phyloP scores from a whole-genome alignment of 2,797 vertebrate genomes.

The Labroides dimidiatus region DNA sequence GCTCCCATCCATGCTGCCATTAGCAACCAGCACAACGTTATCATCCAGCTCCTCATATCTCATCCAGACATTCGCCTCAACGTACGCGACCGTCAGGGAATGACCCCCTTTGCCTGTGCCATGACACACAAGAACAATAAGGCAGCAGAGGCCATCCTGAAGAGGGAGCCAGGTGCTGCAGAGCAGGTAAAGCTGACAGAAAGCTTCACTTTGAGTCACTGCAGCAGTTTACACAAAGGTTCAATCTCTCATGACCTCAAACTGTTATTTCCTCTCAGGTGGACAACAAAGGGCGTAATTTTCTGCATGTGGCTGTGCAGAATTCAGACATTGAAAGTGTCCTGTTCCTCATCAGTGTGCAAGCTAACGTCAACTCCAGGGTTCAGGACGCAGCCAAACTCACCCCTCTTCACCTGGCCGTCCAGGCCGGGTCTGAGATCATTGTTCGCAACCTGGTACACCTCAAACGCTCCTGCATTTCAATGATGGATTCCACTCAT shows the following conservation, averaged over 20 bases:
- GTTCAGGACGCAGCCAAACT: slow-evolving; percentile 96
- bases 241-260: background rate
- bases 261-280: slow-evolving; percentile 80
- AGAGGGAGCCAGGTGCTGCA: slow-evolving; percentile 94
- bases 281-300: slow-evolving; percentile 98
- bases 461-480: background rate
- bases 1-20: slow-evolving; percentile 96
- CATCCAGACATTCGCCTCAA: slow-evolving; percentile 95
- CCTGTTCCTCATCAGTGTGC: slow-evolving; percentile 97
- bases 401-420: slow-evolving; percentile 95
- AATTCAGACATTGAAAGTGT: slow-evolving; percentile 98
- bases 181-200: slow-evolving; percentile 87
- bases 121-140: slow-evolving; percentile 99
- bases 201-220: background rate
- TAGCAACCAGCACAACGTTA: slow-evolving; percentile 94
- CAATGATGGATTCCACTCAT: background rate
- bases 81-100: slow-evolving; percentile 94
- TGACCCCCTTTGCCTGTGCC: slow-evolving; percentile 97
- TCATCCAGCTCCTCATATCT: slow-evolving; percentile 97
- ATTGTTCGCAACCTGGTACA: slow-evolving; percentile 98
- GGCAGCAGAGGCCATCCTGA: slow-evolving; percentile 96
- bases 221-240: no score
- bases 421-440: slow-evolving; percentile 98
- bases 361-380: slow-evolving; percentile 97
- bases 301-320: slow-evolving; percentile 96